These are phyloP conservation scores for Sinhomidia bicolor DNA, from an alignment of 2,888 invertebrate species.

Conservation along the genomic window DNA sequence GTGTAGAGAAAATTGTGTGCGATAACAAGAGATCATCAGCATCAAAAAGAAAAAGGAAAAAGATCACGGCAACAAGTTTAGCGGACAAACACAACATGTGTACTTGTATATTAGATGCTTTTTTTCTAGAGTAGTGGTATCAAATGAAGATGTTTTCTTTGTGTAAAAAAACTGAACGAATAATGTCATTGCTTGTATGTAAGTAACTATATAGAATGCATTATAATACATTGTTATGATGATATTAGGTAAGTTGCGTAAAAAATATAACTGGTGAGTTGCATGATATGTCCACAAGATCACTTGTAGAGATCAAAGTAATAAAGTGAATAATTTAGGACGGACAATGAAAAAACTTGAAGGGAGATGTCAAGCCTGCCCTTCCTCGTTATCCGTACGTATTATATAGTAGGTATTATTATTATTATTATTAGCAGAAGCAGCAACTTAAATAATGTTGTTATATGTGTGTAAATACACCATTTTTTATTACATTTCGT, in stretches of 20 bases:
- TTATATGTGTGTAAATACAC: neutral
- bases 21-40: constrained; percentile 32
- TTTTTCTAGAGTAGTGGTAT: neutral
- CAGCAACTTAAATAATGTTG: neutral
- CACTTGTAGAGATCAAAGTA: constrained; percentile 50
- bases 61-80: neutral
- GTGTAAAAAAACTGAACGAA: neutral
- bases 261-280: neutral
- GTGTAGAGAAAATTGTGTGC: constrained; percentile 5
- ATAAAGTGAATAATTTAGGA: constrained; percentile 66
- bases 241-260: constrained; percentile 3
- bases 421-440: constrained; percentile 6
- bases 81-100: neutral
- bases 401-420: constrained; percentile 46
- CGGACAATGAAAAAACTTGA: constrained; percentile 49
- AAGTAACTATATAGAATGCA: no score
- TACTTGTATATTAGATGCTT: neutral
- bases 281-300: constrained; percentile 1
- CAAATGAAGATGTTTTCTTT: neutral
- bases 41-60: constrained; percentile 20
- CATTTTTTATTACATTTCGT: constrained; percentile 6
- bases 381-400: constrained; percentile 73
- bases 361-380: constrained; percentile 58
- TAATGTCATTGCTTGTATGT: constrained; percentile 8
- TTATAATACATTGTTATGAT: no score